Conservation (phyloP, 2,113 vertebrate species). For the Stigmatopora nigra region DNA sequence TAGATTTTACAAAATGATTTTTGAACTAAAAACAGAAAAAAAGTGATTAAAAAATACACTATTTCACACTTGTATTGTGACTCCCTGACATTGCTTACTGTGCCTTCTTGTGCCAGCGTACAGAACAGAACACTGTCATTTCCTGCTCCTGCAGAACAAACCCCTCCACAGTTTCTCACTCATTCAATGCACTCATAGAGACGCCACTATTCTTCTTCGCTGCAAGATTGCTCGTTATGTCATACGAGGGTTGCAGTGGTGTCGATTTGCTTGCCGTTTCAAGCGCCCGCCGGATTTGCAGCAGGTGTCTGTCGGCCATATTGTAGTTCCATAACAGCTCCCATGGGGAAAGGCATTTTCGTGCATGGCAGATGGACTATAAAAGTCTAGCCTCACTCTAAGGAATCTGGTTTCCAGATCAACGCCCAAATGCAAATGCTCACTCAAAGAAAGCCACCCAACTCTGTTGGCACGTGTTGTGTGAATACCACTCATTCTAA, state of each 20-base stretch:
- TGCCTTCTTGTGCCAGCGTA: slow-evolving; percentile 24
- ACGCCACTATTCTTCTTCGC: slow-evolving; percentile 32
- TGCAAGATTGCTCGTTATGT: slow-evolving; percentile 18
- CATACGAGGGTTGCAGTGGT: slow-evolving; percentile 2
- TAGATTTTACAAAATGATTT: too few species aligned
- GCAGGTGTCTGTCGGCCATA: slow-evolving; percentile 51
- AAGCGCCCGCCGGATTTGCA: slow-evolving; percentile 32
- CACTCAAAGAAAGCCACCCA: slow-evolving; percentile 41
- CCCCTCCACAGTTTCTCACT: slow-evolving; percentile 30
- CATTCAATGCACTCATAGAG: slow-evolving; percentile 36
- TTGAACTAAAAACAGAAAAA: too few species aligned
- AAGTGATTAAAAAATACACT: too few species aligned
- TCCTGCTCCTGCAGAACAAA: slow-evolving; percentile 44
- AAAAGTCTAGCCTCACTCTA: slow-evolving; percentile 32
- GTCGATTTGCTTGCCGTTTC: background rate
- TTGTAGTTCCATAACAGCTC: slow-evolving; percentile 29
- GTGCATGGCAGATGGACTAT: slow-evolving; percentile 54
- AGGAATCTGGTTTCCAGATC: slow-evolving; percentile 47
- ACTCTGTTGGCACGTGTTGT: slow-evolving; percentile 48
- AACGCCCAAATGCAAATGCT: background rate
- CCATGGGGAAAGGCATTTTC: slow-evolving; percentile 25
- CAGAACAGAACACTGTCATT: slow-evolving; percentile 35
- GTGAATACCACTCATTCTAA: slow-evolving; percentile 47
- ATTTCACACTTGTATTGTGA: too few species aligned
- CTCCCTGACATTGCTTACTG: slow-evolving; percentile 22